Evolutionary conservation across 2,888 invertebrate species (phyloP).

Genomic region (Plebejus argus): DNA sequence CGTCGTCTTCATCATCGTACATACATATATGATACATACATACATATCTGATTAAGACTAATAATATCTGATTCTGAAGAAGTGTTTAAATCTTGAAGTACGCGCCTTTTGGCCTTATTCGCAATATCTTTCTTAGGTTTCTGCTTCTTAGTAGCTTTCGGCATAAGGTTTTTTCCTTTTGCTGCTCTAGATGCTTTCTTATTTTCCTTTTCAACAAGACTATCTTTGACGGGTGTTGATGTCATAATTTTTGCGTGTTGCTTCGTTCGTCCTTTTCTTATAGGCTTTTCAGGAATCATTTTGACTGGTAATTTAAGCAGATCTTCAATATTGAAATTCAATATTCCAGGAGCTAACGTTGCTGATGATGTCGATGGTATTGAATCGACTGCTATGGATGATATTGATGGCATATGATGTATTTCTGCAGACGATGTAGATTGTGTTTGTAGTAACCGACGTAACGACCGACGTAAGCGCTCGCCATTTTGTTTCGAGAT

Average conservation of each 20-base stretch:
- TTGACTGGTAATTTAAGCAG: conserved; percentile 40
- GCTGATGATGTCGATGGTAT: conserved; percentile 9
- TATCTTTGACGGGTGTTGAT: conserved; percentile 40
- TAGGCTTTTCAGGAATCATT: conserved; percentile 38
- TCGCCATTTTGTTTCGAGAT: no score
- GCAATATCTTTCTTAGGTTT: conserved; percentile 30
- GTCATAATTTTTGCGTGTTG: conserved; percentile 41
- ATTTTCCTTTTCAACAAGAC: conserved; percentile 38
- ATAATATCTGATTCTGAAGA: conserved; percentile 39
- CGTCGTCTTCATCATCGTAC: conserved; percentile 40
- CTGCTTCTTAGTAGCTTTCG: conserved; percentile 30
- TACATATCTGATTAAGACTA: conserved; percentile 35
- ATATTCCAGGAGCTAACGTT: conserved; percentile 11
- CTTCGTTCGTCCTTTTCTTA: conserved; percentile 38
- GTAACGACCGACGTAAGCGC: not conserved
- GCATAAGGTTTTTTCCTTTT: conserved; percentile 33
- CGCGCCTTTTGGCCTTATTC: conserved; percentile 34
- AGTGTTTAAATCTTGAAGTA: conserved; percentile 38
- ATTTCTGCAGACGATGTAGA: no score
- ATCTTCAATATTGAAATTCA: conserved; percentile 37
- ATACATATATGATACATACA: no score
- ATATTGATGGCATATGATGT: not conserved
- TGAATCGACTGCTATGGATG: conserved; percentile 10
- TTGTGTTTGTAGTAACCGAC: conserved; percentile 6
- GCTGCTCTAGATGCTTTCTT: conserved; percentile 37